phyloP scores from a whole-genome alignment of 2,888 invertebrate genomes.

The Idaea straminata region DNA sequence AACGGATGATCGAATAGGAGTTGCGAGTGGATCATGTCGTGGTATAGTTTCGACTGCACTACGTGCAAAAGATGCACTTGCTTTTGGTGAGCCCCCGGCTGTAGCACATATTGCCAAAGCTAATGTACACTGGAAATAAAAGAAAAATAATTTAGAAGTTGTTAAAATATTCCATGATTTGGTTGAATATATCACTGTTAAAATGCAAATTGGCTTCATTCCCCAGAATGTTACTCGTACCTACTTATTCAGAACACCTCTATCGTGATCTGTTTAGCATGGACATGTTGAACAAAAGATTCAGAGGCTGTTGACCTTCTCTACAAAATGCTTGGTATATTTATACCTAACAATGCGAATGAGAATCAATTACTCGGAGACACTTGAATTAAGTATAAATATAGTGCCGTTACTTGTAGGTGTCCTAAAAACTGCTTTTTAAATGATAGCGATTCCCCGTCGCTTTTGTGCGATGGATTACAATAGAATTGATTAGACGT shows the following conservation, averaged over 20 bases:
- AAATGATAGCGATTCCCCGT: slow-evolving; percentile 39
- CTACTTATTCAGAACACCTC: slow-evolving; percentile 40
- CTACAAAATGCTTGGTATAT: slow-evolving; percentile 52
- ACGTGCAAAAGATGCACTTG: slow-evolving; percentile 50
- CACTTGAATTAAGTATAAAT: slow-evolving; percentile 41
- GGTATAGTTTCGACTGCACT: slow-evolving; percentile 67
- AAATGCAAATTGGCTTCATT: slow-evolving; percentile 17
- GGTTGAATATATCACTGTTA: slow-evolving; percentile 9
- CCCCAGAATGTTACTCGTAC: slow-evolving; percentile 33
- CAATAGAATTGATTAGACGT: slow-evolving; percentile 36
- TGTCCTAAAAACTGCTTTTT: slow-evolving; percentile 37
- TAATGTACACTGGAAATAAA: slow-evolving; percentile 49
- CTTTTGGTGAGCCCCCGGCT: slow-evolving; percentile 55
- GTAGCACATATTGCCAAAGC: slow-evolving; percentile 47
- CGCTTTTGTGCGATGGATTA: slow-evolving; percentile 23
- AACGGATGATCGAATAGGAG: slow-evolving; percentile 87
- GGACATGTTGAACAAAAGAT: slow-evolving; percentile 58
- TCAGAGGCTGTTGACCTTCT: slow-evolving; percentile 58
- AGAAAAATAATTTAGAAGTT: slow-evolving; percentile 14
- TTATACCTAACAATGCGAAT: slow-evolving; percentile 49
- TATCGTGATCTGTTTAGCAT: slow-evolving; percentile 49
- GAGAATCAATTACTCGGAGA: slow-evolving; percentile 58
- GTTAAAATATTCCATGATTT: slow-evolving; percentile 3
- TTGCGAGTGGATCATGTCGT: slow-evolving; percentile 59
- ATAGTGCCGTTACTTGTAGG: slow-evolving; percentile 44